Percentiles rank a stretch among this genome's conserved stretches.
Conservation (phyloP, 2,113 vertebrate genomes). For the Notarius quadriscutis region DNA sequence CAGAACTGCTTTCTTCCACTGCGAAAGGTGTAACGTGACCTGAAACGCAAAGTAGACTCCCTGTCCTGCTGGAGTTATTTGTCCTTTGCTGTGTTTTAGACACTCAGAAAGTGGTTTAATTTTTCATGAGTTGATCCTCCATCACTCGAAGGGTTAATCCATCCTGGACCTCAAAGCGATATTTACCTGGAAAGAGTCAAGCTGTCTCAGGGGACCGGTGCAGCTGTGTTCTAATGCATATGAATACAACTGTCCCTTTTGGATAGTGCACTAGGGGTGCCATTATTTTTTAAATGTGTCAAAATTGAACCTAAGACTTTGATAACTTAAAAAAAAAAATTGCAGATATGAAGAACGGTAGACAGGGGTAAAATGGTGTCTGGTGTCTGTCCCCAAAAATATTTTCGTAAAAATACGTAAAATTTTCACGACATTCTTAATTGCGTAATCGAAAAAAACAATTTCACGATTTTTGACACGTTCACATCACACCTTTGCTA, state of each 20-base stretch:
- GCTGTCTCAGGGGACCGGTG: slow-evolving; percentile 2
- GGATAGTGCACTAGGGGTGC: background rate
- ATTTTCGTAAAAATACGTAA: background rate
- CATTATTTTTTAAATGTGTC: background rate
- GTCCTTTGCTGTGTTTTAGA: background rate
- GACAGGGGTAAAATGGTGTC: too few species aligned
- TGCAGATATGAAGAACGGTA: too few species aligned
- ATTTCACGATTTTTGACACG: background rate
- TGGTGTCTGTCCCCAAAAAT: too few species aligned
- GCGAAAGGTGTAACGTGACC: background rate
- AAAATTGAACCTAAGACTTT: background rate
- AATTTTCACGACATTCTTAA: background rate
- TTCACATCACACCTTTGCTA: background rate
- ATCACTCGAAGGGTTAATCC: slow-evolving; percentile 16
- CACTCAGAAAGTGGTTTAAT: slow-evolving; percentile 9
- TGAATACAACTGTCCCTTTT: background rate
- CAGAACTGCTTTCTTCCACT: background rate
- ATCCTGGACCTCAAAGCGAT: slow-evolving; percentile 6
- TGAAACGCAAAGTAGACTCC: background rate
- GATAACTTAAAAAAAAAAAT: too few species aligned
- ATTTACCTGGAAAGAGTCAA: slow-evolving; percentile 33
- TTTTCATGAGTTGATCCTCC: slow-evolving; percentile 40
- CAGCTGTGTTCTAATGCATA: background rate
- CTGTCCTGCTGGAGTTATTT: background rate
- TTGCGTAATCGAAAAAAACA: too few species aligned